Percentiles rank a stretch among this genome's conserved stretches.
Evolutionary conservation across 2,888 invertebrate species (phyloP).

Genomic region (Clusia tigrina): DNA sequence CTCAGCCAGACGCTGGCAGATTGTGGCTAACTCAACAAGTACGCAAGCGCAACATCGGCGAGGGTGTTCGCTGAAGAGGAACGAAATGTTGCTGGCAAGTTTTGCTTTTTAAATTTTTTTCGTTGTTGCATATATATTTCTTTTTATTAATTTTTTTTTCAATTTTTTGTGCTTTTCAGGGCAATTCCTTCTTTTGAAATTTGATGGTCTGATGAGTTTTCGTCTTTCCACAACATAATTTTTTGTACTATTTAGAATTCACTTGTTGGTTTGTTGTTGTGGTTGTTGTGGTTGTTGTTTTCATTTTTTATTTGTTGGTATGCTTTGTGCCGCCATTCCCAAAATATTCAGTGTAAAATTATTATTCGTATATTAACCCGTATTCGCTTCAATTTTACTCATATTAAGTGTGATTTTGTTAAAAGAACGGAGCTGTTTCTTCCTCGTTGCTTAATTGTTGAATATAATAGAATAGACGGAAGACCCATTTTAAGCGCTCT

Average conservation of each 20-base stretch:
- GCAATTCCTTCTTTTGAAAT: conserved; percentile 54
- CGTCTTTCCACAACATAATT: neutral
- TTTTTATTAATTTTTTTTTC: conserved; percentile 36
- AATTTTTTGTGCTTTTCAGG: conserved; percentile 45
- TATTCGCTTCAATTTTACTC: neutral
- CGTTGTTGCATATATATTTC: conserved; percentile 8
- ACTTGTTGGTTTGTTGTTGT: neutral
- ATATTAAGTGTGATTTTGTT: neutral
- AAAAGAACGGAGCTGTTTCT: no score
- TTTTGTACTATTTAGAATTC: neutral
- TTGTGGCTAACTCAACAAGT: conserved; percentile 10
- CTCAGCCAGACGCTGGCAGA: neutral
- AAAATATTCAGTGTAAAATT: neutral
- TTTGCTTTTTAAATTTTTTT: neutral
- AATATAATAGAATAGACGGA: no score
- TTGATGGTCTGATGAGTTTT: conserved; percentile 48
- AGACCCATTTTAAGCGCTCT: no score
- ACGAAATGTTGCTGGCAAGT: conserved; percentile 34
- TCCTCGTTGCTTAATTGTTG: no score
- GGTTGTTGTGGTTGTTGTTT: no score
- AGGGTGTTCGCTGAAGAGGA: conserved; percentile 44
- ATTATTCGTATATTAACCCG: neutral
- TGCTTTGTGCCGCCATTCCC: no score
- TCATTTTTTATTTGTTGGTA: neutral
- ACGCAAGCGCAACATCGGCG: conserved; percentile 31